Base-by-base conservation (phyloP, 2,113 vertebrate species). In the Budorcas taxicolor region DNA sequence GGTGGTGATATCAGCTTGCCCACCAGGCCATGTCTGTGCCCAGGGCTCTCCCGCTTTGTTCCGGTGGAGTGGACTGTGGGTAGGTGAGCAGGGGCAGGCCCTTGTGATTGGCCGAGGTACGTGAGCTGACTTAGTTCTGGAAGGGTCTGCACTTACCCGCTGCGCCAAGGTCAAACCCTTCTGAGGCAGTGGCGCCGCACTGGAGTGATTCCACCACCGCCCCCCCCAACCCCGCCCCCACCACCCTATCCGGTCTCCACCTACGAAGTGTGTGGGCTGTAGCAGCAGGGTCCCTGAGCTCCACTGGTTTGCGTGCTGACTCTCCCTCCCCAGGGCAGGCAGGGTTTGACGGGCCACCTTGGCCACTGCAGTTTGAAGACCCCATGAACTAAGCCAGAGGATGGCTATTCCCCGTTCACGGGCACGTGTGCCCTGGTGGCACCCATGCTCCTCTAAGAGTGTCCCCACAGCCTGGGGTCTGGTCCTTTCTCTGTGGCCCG, bases 141-240 rank as follows among this genome's bases (percentile, higher is more conserved):
- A n/a, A 47, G 47, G 33, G 21, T 36, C 58, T 47, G 13, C 19
- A 14, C 6, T 53, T 36, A 23, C 19, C n/a, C 0, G n/a, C 9
- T 71, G 17, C 1, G 10, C n/a, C 23, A 19, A 50, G 45, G 78
- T 50, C 78, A 81, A 50, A 50, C 29, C 78, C 45, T 33, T 33
- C 78, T 80, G 27, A 81, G 29, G 80, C 12, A 6, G 57, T 31
- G 25, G 21, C 33, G 19, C 33, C 0, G 1, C 2, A 17, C 11
- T 5, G 31, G 23, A 76, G 64, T 14, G 43, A 60, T n/a, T 1
- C 15, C 45, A 3, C 12, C 27, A 13, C 58, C 1, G 11, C 47
- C 11, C 12, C 21, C 14, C 1, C 15, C 6, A 45, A 6, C 3
- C 4, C 7, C 1, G 3, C 6, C 2, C 14, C 74, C 0, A 10